phyloP scores from a whole-genome alignment of 1,140 invertebrate genomes.

The Gryon sp. region DNA sequence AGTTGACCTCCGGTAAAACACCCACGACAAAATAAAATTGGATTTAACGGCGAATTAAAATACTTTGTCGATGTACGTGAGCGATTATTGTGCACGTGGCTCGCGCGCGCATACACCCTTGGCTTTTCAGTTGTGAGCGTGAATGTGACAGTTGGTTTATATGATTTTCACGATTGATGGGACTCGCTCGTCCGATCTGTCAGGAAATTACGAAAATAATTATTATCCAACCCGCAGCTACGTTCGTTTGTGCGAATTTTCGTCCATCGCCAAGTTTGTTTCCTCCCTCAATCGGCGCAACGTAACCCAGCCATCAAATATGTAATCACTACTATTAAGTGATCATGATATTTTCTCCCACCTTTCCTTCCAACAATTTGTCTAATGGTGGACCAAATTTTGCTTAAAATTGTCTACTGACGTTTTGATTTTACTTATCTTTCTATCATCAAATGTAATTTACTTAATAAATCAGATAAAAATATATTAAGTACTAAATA shows the following conservation, averaged over 20 bases:
- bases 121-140: constrained; percentile 70
- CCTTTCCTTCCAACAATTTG: neutral
- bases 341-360: constrained; percentile 32
- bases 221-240: constrained; percentile 68
- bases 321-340: constrained; percentile 49
- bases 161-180: constrained; percentile 75
- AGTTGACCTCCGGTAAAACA: constrained; percentile 8
- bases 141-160: constrained; percentile 76
- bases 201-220: constrained; percentile 78
- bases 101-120: constrained; percentile 21
- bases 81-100: constrained; percentile 35
- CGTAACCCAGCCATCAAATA: constrained; percentile 27
- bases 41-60: constrained; percentile 71
- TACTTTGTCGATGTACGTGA: constrained; percentile 16
- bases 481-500: too few species aligned
- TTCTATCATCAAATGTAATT: too few species aligned
- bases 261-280: constrained; percentile 32
- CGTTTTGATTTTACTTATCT: too few species aligned
- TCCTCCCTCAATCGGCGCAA: constrained; percentile 32
- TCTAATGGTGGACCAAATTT: neutral
- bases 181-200: constrained; percentile 66
- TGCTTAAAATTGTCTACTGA: neutral
- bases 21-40: constrained; percentile 65
- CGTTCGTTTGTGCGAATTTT: constrained; percentile 48
- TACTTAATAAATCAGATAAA: too few species aligned